Evolutionary conservation across 1,140 invertebrate genomes (phyloP).

Genomic region (Augochlora pura): DNA sequence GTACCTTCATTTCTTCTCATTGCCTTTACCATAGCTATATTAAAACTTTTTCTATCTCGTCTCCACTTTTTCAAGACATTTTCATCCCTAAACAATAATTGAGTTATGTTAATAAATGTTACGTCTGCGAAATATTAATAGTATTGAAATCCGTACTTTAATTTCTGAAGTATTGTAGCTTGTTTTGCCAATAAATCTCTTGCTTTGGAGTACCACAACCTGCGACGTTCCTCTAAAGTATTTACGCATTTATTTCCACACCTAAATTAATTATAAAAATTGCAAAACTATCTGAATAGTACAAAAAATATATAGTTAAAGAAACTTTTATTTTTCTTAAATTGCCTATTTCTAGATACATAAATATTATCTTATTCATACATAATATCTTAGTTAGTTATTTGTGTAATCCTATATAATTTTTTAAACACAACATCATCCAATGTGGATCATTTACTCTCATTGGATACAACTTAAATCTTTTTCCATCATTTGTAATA

Average conservation of each 20-base stretch:
- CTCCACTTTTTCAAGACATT: constrained; percentile 67
- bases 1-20: constrained; percentile 66
- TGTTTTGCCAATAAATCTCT: constrained; percentile 63
- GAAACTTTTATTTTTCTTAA: background rate
- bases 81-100: constrained; percentile 59
- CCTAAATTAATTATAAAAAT: constrained; percentile 52
- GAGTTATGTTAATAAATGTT: background rate
- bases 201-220: constrained; percentile 59
- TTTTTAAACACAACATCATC: constrained; percentile 69
- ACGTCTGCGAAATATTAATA: background rate
- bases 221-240: constrained; percentile 48
- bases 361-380: constrained; percentile 8
- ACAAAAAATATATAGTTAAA: background rate
- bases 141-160: constrained; percentile 60
- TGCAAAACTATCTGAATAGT: background rate
- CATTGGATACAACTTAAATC: constrained; percentile 66
- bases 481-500: constrained; percentile 66
- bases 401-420: constrained; percentile 64
- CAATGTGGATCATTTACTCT: constrained; percentile 61
- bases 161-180: constrained; percentile 62
- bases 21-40: constrained; percentile 67
- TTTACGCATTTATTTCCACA: constrained; percentile 60
- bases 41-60: constrained; percentile 61
- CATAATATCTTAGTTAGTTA: constrained; percentile 5
- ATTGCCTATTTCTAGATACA: background rate